Percentiles rank a stretch among this genome's conserved stretches.
Conservation (phyloP, 2,113 vertebrate species). For the Salvelinus fontinalis region DNA sequence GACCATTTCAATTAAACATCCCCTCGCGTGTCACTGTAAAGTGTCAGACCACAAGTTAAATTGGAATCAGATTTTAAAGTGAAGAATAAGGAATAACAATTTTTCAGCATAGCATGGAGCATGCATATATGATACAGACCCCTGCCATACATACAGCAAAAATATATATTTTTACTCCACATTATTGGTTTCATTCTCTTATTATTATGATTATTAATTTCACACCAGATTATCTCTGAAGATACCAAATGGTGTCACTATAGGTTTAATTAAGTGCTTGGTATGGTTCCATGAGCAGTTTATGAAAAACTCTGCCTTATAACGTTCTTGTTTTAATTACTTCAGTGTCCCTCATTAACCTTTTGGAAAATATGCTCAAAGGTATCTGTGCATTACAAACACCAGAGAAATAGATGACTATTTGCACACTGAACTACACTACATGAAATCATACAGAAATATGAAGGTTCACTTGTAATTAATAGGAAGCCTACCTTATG, state of each 20-base stretch:
- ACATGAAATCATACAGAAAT: neutral
- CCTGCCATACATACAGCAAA: slow-evolving; percentile 69
- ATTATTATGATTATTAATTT: slow-evolving; percentile 77
- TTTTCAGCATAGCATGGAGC: slow-evolving; percentile 69
- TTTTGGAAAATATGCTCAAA: slow-evolving; percentile 66
- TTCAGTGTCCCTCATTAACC: slow-evolving; percentile 71
- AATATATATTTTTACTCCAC: slow-evolving; percentile 59
- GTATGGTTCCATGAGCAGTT: slow-evolving; percentile 65
- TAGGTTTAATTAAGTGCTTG: slow-evolving; percentile 78
- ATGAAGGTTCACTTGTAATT: neutral
- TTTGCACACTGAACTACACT: slow-evolving; percentile 14
- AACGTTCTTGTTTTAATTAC: slow-evolving; percentile 75
- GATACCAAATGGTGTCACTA: slow-evolving; percentile 74
- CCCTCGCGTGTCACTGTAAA: slow-evolving; percentile 55
- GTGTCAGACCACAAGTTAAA: slow-evolving; percentile 75
- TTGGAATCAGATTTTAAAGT: slow-evolving; percentile 79
- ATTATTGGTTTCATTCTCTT: slow-evolving; percentile 70
- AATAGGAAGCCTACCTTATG: neutral
- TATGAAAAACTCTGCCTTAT: slow-evolving; percentile 73
- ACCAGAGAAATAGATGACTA: slow-evolving; percentile 45
- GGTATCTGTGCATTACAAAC: slow-evolving; percentile 61
- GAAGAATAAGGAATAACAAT: slow-evolving; percentile 64
- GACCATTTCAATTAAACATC: slow-evolving; percentile 77
- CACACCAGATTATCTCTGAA: slow-evolving; percentile 76
- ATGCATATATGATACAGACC: slow-evolving; percentile 67